These are phyloP conservation scores for Ptychochromis oligacanthus DNA, from an alignment of 2,113 vertebrate species.

Conservation along the genomic window DNA sequence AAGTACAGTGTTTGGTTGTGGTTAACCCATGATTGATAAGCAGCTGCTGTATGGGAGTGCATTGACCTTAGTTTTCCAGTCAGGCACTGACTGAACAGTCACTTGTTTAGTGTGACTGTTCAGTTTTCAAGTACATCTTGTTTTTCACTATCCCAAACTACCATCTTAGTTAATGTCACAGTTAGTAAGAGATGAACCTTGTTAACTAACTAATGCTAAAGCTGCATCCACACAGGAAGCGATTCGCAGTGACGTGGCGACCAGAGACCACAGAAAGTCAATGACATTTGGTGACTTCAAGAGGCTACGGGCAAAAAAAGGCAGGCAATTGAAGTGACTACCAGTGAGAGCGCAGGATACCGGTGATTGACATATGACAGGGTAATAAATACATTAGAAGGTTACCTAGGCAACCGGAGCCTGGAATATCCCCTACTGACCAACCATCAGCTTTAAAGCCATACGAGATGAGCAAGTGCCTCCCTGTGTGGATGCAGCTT, in stretches of 20 bases:
- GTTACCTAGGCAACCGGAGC: neutral
- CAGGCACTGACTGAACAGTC: too few species aligned
- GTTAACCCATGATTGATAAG: too few species aligned
- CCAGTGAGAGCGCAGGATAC: neutral
- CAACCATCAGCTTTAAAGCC: neutral
- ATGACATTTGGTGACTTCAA: neutral
- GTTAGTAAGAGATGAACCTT: too few species aligned
- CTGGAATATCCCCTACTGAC: neutral
- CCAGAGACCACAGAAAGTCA: neutral
- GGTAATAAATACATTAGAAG: neutral
- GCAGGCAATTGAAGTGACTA: neutral
- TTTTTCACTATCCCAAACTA: neutral
- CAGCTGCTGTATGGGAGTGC: too few species aligned
- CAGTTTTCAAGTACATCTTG: neutral
- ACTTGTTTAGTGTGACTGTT: too few species aligned
- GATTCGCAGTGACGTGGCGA: fast-evolving
- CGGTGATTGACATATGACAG: neutral
- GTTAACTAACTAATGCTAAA: too few species aligned
- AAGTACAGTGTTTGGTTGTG: too few species aligned
- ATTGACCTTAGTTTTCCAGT: too few species aligned
- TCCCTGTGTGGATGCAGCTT: neutral
- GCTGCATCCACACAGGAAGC: too few species aligned
- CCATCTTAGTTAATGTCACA: too few species aligned
- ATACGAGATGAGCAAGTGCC: neutral
- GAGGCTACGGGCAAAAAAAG: neutral